Conservation (phyloP, 2,113 vertebrate genomes). For the Barbus barbus region DNA sequence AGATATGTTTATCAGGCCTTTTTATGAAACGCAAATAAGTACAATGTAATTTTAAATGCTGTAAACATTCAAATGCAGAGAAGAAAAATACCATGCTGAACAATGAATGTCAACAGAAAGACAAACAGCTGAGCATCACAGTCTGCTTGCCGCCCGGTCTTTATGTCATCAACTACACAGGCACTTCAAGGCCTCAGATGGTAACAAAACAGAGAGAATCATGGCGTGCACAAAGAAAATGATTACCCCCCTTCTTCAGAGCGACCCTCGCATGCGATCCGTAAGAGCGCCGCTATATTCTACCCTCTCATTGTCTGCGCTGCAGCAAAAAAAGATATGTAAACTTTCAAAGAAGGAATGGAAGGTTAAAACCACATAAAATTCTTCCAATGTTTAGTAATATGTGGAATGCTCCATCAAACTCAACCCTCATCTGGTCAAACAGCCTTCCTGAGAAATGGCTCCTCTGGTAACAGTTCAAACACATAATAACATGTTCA, state of each 20-base stretch:
- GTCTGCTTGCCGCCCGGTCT: not conserved
- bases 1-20: not conserved
- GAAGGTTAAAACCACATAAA: constrained; percentile 7
- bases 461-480: not conserved
- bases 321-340: constrained; percentile 9
- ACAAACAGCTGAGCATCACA: constrained; percentile 14
- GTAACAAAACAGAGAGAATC: constrained; percentile 27
- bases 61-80: constrained; percentile 10
- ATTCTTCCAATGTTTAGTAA: constrained; percentile 3
- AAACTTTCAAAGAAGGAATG: constrained; percentile 33
- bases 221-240: constrained; percentile 13
- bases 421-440: not conserved
- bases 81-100: not conserved
- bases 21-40: constrained; percentile 16
- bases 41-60: not conserved
- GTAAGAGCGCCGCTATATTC: not conserved
- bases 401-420: constrained; percentile 15
- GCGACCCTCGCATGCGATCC: not conserved
- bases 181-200: constrained; percentile 35
- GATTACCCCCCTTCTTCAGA: not conserved
- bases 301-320: constrained; percentile 10
- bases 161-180: constrained; percentile 25
- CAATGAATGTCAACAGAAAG: constrained; percentile 7
- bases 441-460: not conserved
- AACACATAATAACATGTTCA: not conserved